Percentiles rank a stretch among this genome's conserved stretches.
phyloP scores from a whole-genome alignment of 1,140 invertebrate species.

The Penaeus indicus region DNA sequence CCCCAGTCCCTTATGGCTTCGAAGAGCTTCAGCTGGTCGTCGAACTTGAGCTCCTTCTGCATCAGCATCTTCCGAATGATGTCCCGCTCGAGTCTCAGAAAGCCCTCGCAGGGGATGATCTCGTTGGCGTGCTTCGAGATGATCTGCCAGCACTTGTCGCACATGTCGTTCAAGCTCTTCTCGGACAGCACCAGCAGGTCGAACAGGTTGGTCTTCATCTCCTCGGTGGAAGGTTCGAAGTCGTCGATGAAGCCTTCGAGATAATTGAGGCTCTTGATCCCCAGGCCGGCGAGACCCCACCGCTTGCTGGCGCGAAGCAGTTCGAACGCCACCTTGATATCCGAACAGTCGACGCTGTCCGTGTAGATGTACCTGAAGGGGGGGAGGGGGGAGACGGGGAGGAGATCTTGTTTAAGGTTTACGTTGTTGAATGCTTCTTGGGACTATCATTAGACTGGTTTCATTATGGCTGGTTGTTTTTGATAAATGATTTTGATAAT shows the following conservation, averaged over 20 bases:
- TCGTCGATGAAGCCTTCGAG: conserved; percentile 62
- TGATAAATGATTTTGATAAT: conserved; percentile 15
- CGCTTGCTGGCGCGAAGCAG: conserved; percentile 61
- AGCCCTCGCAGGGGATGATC: conserved; percentile 63
- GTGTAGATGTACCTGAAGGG: conserved; percentile 66
- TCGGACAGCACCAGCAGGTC: conserved; percentile 63
- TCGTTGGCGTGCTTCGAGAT: conserved; percentile 52
- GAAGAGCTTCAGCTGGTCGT: conserved; percentile 64
- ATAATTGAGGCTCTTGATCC: conserved; percentile 61
- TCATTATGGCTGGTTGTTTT: no score
- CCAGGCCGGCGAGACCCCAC: conserved; percentile 60
- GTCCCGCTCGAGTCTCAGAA: conserved; percentile 55
- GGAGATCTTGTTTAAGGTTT: not conserved
- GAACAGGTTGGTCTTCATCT: conserved; percentile 61
- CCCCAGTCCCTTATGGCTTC: conserved; percentile 66
- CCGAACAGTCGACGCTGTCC: conserved; percentile 55
- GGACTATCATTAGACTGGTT: no score
- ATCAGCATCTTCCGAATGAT: conserved; percentile 58
- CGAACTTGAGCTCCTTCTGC: conserved; percentile 57
- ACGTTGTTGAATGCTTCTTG: not conserved
- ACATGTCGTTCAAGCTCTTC: conserved; percentile 50
- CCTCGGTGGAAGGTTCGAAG: conserved; percentile 53
- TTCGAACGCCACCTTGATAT: conserved; percentile 60
- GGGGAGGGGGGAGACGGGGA: not conserved
- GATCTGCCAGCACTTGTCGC: conserved; percentile 57